These are phyloP conservation scores for Microcebus lehilahytsara DNA, from an alignment of 2,113 vertebrate genomes.

Conservation along the genomic window DNA sequence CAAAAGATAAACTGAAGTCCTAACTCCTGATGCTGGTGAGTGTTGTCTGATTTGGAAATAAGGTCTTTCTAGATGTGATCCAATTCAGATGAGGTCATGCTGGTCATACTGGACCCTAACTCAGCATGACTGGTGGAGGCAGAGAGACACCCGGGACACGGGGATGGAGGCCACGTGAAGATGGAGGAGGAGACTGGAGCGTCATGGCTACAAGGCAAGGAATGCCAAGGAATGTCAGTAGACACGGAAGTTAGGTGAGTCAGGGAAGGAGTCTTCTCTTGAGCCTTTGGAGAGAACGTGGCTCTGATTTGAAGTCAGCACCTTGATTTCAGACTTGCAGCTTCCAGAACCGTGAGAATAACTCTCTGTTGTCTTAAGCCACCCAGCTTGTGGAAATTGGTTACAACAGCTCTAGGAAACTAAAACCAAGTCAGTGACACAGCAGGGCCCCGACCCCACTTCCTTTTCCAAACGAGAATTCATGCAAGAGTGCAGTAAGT, in stretches of 20 bases:
- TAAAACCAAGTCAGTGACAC: not conserved
- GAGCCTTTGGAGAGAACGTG: not conserved
- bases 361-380: not conserved
- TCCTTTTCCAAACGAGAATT: not conserved
- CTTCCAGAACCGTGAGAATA: not conserved
- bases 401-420: not conserved
- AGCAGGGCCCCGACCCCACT: accelerated
- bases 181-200: not conserved
- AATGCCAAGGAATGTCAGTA: not conserved
- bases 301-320: not conserved
- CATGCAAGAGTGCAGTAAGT: not conserved
- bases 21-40: not conserved
- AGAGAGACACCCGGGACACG: too few relatives aligned
- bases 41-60: not conserved
- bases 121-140: not conserved
- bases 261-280: not conserved
- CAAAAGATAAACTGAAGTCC: not conserved
- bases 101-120: not conserved
- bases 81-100: not conserved
- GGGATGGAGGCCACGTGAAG: accelerated
- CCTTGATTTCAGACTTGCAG: not conserved
- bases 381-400: not conserved
- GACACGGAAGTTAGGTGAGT: not conserved
- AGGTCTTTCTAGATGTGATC: not conserved
- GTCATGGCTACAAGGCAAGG: accelerated